These are phyloP conservation scores for Phalacrocorax aristotelis DNA, from an alignment of 2,113 vertebrate species.

Conservation along the genomic window DNA sequence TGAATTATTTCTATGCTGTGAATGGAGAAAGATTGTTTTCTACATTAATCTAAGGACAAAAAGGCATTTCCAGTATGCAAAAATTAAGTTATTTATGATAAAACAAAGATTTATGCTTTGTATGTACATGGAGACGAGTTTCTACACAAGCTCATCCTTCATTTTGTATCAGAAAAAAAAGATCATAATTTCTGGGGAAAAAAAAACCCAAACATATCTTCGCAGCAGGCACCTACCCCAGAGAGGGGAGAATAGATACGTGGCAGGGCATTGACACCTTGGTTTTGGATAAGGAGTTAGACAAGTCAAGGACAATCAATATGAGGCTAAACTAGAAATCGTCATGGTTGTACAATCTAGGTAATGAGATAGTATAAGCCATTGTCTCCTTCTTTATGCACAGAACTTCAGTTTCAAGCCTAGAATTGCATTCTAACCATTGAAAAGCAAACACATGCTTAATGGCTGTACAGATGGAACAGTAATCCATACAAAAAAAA, in stretches of 20 bases:
- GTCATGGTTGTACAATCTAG: background rate
- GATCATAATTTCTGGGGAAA: background rate
- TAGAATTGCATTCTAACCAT: background rate
- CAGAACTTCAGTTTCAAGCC: background rate
- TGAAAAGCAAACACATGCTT: background rate
- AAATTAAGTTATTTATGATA: slow-evolving; percentile 17
- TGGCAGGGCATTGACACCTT: background rate
- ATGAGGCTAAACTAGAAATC: background rate
- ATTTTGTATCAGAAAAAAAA: background rate
- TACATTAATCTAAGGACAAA: background rate
- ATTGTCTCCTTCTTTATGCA: background rate
- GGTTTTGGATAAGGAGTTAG: background rate
- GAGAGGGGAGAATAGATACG: accelerated
- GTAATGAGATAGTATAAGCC: background rate
- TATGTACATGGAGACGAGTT: background rate
- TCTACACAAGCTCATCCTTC: slow-evolving; percentile 37
- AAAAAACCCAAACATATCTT: background rate
- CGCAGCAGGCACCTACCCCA: background rate
- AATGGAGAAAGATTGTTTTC: background rate
- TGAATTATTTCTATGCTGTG: background rate
- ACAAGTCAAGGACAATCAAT: background rate
- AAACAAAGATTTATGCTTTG: slow-evolving; percentile 26
- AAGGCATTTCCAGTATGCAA: background rate
- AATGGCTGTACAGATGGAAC: background rate
- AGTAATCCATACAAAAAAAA: background rate